phyloP scores from a whole-genome alignment of 2,113 vertebrate species.

The Tragulus kanchil region DNA sequence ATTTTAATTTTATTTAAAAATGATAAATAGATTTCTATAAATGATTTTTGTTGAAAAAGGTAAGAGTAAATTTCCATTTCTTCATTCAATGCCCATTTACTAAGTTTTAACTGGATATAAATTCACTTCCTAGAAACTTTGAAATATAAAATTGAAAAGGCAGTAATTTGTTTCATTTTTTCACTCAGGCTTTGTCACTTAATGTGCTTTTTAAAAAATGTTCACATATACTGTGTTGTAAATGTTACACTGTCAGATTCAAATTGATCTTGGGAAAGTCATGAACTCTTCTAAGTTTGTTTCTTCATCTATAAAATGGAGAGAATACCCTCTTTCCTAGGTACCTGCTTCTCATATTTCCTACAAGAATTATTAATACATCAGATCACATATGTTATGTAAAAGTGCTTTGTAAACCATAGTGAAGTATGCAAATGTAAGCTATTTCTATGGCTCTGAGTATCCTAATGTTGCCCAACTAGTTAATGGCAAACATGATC shows the following conservation, averaged over 20 bases:
- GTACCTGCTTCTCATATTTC: neutral
- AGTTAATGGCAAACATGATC: neutral
- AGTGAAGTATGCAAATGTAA: neutral
- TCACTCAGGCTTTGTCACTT: neutral
- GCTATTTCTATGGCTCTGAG: neutral
- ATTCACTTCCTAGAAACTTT: neutral
- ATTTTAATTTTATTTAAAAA: neutral
- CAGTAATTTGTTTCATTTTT: neutral
- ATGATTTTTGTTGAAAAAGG: neutral
- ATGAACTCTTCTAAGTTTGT: neutral
- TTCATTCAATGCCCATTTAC: neutral
- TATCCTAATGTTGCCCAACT: neutral
- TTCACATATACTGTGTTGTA: neutral
- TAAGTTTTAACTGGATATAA: neutral
- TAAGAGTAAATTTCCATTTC: conserved; percentile 28
- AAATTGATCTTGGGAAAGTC: neutral
- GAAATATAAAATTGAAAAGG: neutral
- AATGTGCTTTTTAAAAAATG: neutral
- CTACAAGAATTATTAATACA: neutral
- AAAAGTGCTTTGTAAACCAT: neutral
- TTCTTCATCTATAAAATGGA: neutral
- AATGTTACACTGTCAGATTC: neutral
- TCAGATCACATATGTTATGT: neutral
- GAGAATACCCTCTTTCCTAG: neutral
- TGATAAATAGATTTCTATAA: neutral